Conservation (phyloP, 2,888 invertebrate species). For the Polyploca ridens region DNA sequence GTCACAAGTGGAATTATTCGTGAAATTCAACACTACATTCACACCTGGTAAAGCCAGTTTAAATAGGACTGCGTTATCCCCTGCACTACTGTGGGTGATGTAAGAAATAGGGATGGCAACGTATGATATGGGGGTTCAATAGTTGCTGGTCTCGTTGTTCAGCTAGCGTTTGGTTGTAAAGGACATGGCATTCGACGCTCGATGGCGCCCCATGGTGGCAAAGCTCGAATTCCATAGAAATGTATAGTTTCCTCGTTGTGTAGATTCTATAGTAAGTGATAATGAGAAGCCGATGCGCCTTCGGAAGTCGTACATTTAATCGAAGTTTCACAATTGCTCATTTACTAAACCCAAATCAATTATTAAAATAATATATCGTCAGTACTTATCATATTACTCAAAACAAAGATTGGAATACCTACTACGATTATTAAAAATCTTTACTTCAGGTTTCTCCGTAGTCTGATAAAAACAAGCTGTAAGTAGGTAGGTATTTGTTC, state of each 20-base stretch:
- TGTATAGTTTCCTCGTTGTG: conserved; percentile 37
- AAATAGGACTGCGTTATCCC: conserved; percentile 26
- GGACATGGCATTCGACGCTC: conserved; percentile 49
- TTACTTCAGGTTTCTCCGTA: no score
- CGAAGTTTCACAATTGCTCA: no score
- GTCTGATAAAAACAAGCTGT: no score
- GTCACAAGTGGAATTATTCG: conserved; percentile 64
- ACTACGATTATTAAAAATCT: no score
- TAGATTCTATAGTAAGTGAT: conserved; percentile 19
- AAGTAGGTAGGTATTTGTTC: no score
- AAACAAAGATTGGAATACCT: no score
- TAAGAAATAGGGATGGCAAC: conserved; percentile 21
- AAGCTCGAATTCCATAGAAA: conserved; percentile 52
- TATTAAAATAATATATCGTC: no score
- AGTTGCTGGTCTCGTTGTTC: conserved; percentile 46
- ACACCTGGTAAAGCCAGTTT: conserved; percentile 49
- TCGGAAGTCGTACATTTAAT: no score
- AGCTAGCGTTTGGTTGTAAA: conserved; percentile 50
- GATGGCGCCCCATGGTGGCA: conserved; percentile 43
- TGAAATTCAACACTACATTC: conserved; percentile 68
- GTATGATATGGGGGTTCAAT: conserved; percentile 32
- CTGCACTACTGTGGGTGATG: conserved; percentile 16
- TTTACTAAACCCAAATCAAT: no score
- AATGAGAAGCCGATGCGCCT: neutral
- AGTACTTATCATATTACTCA: no score